Evolutionary conservation across 2,113 vertebrate species (phyloP).

Genomic region (Cololabis saira): DNA sequence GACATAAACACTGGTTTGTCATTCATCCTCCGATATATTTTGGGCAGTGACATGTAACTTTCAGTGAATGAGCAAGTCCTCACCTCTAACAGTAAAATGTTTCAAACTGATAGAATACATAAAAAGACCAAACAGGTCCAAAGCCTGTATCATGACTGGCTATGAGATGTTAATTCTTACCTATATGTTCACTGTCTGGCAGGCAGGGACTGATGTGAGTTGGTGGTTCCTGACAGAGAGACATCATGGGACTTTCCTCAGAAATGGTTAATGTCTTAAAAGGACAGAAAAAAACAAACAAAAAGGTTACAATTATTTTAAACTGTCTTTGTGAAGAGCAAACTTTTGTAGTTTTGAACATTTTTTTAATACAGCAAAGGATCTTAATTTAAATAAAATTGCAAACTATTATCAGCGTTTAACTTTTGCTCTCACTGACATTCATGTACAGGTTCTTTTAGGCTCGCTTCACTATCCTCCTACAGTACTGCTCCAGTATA

Average conservation of each 20-base stretch:
- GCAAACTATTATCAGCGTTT: neutral
- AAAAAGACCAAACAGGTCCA: too few species aligned
- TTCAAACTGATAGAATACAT: too few species aligned
- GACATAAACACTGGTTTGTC: too few species aligned
- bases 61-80: too few species aligned
- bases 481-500: neutral
- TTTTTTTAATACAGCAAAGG: neutral
- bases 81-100: too few species aligned
- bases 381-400: neutral
- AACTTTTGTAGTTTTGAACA: neutral
- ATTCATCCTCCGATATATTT: neutral
- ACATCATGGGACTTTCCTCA: slow-evolving; percentile 48
- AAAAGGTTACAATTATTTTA: neutral
- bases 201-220: neutral
- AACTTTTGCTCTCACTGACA: neutral
- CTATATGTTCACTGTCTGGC: slow-evolving; percentile 6
- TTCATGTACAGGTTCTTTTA: neutral
- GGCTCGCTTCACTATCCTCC: neutral
- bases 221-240: slow-evolving; percentile 13
- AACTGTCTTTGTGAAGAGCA: neutral
- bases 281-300: neutral
- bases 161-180: slow-evolving; percentile 24
- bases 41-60: neutral
- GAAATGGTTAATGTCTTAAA: slow-evolving; percentile 32
- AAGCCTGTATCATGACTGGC: too few species aligned